phyloP scores from a whole-genome alignment of 2,888 invertebrate genomes.

The Piscicola geometra region DNA sequence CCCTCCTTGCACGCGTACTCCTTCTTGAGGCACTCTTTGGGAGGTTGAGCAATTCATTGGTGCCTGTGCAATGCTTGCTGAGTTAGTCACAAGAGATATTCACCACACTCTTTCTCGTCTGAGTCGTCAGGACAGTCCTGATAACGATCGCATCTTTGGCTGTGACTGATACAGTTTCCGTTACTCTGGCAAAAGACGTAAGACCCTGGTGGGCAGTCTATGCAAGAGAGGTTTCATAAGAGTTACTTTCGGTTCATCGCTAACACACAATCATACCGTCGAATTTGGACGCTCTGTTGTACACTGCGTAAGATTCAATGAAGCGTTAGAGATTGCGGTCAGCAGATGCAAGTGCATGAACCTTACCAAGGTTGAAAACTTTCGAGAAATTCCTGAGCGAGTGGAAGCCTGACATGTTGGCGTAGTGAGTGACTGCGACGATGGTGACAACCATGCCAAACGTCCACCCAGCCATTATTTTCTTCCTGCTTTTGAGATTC shows the following conservation, averaged over 20 bases:
- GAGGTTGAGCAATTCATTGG: background rate
- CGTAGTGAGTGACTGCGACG: background rate
- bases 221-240: no score
- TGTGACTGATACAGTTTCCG: conserved; percentile 26
- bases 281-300: background rate
- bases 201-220: conserved; percentile 24
- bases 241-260: background rate
- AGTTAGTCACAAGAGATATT: background rate
- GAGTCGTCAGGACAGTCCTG: conserved; percentile 35
- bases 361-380: background rate
- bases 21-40: background rate
- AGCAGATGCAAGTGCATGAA: background rate
- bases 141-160: conserved; percentile 29
- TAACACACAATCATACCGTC: conserved; percentile 1
- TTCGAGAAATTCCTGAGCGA: background rate
- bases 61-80: background rate
- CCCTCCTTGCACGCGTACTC: conserved; percentile 30
- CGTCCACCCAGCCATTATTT: background rate
- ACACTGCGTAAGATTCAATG: conserved; percentile 14
- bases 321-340: background rate
- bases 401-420: background rate
- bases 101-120: conserved; percentile 35
- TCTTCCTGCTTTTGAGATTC: background rate
- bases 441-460: background rate
- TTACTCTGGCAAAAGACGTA: conserved; percentile 18